These are phyloP conservation scores for Listronotus oregonensis DNA, from an alignment of 1,140 invertebrate genomes.

Conservation along the genomic window DNA sequence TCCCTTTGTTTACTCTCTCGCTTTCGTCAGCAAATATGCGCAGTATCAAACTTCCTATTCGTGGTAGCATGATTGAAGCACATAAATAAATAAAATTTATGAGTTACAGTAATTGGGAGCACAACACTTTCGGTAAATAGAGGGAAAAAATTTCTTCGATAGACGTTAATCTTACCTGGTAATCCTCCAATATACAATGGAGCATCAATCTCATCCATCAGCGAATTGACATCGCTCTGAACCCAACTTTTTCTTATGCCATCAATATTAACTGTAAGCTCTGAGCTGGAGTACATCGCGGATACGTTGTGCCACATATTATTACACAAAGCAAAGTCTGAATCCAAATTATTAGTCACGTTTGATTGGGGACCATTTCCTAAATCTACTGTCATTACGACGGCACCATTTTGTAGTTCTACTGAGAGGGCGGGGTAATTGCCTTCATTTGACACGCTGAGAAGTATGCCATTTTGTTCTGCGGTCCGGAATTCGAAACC, in stretches of 20 bases:
- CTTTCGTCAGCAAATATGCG: too few relatives aligned
- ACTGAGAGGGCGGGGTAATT: conserved; percentile 73
- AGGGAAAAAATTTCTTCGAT: too few relatives aligned
- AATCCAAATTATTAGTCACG: conserved; percentile 65
- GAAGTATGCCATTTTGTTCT: conserved; percentile 77
- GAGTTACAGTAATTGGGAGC: too few relatives aligned
- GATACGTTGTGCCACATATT: conserved; percentile 85
- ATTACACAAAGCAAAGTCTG: conserved; percentile 76
- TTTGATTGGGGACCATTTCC: conserved; percentile 65
- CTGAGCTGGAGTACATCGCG: conserved; percentile 72
- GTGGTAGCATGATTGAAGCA: too few relatives aligned
- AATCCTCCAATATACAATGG: conserved; percentile 85
- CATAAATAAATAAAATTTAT: too few relatives aligned
- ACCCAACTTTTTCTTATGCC: conserved; percentile 58
- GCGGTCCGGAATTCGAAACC: conserved; percentile 84
- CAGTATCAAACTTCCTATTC: too few relatives aligned
- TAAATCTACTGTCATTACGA: conserved; percentile 73
- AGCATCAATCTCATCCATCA: conserved; percentile 60
- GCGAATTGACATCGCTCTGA: conserved; percentile 44
- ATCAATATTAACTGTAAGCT: conserved; percentile 76
- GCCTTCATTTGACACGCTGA: conserved; percentile 70
- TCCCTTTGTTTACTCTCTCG: too few relatives aligned
- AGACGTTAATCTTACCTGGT: conserved; percentile 80
- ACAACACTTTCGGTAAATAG: too few relatives aligned
- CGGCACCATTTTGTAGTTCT: conserved; percentile 77